Evolutionary conservation across 64 coral and sea anemone species (phyloP), one percentile per base, ranked within the genome.

Genomic region (Pachyseris speciosa): DNA sequence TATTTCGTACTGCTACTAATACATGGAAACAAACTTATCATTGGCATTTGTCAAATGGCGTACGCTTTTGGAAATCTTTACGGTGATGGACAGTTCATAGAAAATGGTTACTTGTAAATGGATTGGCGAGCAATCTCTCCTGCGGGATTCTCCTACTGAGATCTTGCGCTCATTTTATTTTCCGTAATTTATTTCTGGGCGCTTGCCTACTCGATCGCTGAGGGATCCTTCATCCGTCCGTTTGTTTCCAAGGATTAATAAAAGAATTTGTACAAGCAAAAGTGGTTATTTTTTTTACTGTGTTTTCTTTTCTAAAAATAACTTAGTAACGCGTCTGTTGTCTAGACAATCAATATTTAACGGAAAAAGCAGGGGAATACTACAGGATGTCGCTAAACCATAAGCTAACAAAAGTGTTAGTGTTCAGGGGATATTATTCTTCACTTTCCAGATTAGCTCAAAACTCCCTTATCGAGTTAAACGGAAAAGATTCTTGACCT

Each of bases 321-420:
- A 29, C 47, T 55, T 57, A 30, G 15, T 79, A 53, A 32, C 48
- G 29, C 50, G 26, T 79, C 49, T 36, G 16, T 37, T 40, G 53
- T 39, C 52, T 63, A 61, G 77, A 81, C 48, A 61, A 81, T 22
- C 34, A 61, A 81, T 63, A 81, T 81, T 55, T 61, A 81, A 40
- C 77, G 51, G 77, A 63, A 79, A 74, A 79, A 79, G 75, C 50
- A 31, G 22, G 26, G 9, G 34, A 61, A 63, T 36, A 37, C 34
- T 25, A 61, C 77, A 81, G 77, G 77, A 81, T 81, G 53, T 41
- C 51, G 22, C 32, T 81, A 26, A 39, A 17, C 53, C 77, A 63
- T 52, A 39, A 41, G 53, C 17, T 31, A 61, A 81, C 19, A 38
- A 58, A 17, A 39, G 77, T 63, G 57, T 74, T 38, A 44, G 40